phyloP scores from a whole-genome alignment of 2,797 vertebrate species.

The Intellagama lesueurii region DNA sequence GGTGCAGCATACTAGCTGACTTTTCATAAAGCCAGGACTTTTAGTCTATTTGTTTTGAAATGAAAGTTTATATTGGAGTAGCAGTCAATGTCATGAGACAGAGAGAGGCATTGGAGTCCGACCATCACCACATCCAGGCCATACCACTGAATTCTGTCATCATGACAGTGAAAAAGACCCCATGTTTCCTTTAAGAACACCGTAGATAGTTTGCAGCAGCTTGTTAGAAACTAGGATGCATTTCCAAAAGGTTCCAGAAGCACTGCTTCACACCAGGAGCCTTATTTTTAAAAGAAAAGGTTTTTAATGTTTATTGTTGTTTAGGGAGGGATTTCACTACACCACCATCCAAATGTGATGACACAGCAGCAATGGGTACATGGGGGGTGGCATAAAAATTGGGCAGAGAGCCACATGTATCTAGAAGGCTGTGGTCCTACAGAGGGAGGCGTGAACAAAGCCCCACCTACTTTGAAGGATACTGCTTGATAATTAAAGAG shows the following conservation, averaged over 20 bases:
- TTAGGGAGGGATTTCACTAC: not conserved
- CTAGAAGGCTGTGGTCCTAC: not conserved
- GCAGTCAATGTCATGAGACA: too few species aligned
- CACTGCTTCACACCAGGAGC: not conserved
- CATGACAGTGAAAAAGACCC: not conserved
- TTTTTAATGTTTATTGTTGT: not conserved
- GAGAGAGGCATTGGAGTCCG: too few species aligned
- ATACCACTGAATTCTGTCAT: not conserved
- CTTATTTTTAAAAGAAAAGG: not conserved
- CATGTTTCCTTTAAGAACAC: not conserved
- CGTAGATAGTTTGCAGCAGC: not conserved
- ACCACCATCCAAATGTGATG: not conserved
- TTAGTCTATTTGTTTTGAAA: too few species aligned
- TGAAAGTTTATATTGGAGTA: too few species aligned
- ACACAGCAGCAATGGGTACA: not conserved
- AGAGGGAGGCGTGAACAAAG: not conserved
- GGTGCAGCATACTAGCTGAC: too few species aligned
- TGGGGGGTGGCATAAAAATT: not conserved
- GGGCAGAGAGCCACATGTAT: not conserved
- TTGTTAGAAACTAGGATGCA: too few species aligned
- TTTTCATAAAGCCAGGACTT: too few species aligned
- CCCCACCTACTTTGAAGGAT: not conserved
- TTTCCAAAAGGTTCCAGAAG: not conserved
- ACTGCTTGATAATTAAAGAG: not conserved
- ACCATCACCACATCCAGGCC: too few species aligned